Percentiles rank a stretch among this genome's conserved stretches.
Evolutionary conservation across 2,113 vertebrate genomes (phyloP).

Genomic region (Ageneiosus marmoratus): DNA sequence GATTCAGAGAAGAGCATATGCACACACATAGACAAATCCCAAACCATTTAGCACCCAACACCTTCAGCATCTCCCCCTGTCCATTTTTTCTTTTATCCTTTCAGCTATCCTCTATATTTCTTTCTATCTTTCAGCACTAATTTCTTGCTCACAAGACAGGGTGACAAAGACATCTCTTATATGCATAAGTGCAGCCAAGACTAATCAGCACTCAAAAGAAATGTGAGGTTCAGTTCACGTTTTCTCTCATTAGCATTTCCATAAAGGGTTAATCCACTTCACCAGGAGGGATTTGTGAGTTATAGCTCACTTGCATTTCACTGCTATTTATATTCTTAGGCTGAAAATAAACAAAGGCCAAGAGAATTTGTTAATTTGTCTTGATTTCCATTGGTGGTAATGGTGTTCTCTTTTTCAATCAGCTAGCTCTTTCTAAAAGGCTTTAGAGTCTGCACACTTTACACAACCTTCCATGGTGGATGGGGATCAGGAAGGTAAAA

Average conservation of each 20-base stretch:
- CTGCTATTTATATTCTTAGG: conserved; percentile 54
- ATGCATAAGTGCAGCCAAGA: conserved; percentile 75
- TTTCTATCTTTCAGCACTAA: conserved; percentile 66
- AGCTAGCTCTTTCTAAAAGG: not conserved
- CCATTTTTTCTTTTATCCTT: conserved; percentile 36
- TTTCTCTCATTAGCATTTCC: conserved; percentile 89
- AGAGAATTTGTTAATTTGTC: conserved; percentile 66
- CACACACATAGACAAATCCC: conserved; percentile 40
- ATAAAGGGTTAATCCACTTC: conserved; percentile 81
- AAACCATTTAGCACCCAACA: conserved; percentile 70
- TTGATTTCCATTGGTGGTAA: conserved; percentile 57
- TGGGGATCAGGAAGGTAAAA: conserved; percentile 22
- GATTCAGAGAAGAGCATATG: conserved; percentile 64
- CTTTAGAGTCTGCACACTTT: conserved; percentile 30
- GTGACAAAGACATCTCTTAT: conserved; percentile 88
- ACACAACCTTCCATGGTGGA: not conserved
- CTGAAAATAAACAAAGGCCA: conserved; percentile 64
- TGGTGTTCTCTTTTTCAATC: conserved; percentile 31
- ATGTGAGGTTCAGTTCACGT: conserved; percentile 64
- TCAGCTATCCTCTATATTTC: conserved; percentile 48
- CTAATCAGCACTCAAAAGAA: conserved; percentile 73
- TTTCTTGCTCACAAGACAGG: conserved; percentile 79
- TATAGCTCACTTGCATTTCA: conserved; percentile 57
- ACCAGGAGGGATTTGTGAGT: conserved; percentile 65
- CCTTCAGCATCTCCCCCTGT: conserved; percentile 52